phyloP scores from a whole-genome alignment of 2,888 invertebrate genomes.

The Tanypteryx hageni region DNA sequence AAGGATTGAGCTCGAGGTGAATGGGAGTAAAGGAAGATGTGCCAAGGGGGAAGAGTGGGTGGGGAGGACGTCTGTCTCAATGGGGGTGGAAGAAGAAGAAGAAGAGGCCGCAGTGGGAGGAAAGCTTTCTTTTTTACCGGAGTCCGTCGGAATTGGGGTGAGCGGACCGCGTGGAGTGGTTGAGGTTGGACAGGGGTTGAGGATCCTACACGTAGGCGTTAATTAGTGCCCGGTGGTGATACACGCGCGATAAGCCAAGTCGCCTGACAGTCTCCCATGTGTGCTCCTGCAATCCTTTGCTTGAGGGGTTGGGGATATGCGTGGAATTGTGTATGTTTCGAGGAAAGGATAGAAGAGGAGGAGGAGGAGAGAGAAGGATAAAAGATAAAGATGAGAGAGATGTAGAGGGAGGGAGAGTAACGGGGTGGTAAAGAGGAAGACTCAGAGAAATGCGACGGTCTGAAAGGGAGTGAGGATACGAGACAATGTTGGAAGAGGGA shows the following conservation, averaged over 20 bases:
- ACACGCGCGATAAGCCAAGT: constrained; percentile 55
- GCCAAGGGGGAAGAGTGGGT: not conserved
- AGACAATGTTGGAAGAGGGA: not conserved
- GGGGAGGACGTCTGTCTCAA: too few species aligned
- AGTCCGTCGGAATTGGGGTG: constrained; percentile 25
- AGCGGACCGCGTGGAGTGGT: constrained; percentile 6
- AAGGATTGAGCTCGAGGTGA: not conserved
- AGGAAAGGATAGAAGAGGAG: not conserved
- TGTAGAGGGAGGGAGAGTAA: not conserved
- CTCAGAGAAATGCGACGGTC: not conserved
- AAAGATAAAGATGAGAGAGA: not conserved
- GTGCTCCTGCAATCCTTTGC: not conserved
- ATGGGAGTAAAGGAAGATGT: constrained; percentile 29
- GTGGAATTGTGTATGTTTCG: constrained; percentile 3
- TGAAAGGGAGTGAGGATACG: not conserved
- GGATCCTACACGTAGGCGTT: constrained; percentile 50
- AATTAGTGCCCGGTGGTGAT: constrained; percentile 55
- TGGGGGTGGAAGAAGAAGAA: too few species aligned
- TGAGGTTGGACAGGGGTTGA: constrained; percentile 15
- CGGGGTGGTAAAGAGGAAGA: not conserved
- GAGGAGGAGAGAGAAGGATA: not conserved
- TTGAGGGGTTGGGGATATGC: not conserved
- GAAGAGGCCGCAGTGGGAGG: not conserved
- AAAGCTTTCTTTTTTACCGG: constrained; percentile 10
- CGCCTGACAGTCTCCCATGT: not conserved